Evolutionary conservation across 2,113 vertebrate genomes (phyloP).

Genomic region (Neotragus pygmaeus): DNA sequence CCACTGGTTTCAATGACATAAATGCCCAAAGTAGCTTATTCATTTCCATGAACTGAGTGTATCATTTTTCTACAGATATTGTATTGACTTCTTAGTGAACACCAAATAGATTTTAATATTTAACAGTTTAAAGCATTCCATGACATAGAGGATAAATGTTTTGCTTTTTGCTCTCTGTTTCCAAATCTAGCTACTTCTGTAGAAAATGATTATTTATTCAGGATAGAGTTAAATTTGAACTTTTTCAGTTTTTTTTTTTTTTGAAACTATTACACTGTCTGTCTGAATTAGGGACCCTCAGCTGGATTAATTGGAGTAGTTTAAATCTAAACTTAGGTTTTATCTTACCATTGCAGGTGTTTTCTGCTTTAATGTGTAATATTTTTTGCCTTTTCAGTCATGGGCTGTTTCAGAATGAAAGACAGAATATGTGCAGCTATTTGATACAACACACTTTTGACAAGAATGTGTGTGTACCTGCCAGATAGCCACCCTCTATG

Average conservation of each 20-base stretch:
- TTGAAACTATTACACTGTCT: neutral
- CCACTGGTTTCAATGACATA: neutral
- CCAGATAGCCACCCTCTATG: neutral
- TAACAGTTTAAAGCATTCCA: slow-evolving; percentile 11
- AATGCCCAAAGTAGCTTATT: neutral
- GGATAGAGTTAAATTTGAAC: neutral
- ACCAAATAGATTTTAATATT: slow-evolving; percentile 47
- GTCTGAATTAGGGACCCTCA: neutral
- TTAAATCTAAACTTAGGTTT: slow-evolving; percentile 3
- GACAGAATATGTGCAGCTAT: neutral
- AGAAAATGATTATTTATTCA: neutral
- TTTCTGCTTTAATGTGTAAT: neutral
- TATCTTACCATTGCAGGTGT: neutral
- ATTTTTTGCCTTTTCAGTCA: neutral
- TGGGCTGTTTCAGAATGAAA: neutral
- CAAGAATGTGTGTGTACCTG: neutral
- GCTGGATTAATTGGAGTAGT: neutral
- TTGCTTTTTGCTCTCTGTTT: neutral
- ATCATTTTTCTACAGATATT: slow-evolving; percentile 43
- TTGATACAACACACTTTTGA: slow-evolving; percentile 1
- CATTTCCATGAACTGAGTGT: neutral
- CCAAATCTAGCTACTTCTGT: neutral
- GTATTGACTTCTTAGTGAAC: slow-evolving; percentile 12
- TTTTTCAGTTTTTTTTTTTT: neutral
- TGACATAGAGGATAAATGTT: neutral